A percentile compares a stretch with the other conserved stretches of the same genome.
Conservation (phyloP, 2,113 vertebrate genomes). For the Ranitomeya variabilis region DNA sequence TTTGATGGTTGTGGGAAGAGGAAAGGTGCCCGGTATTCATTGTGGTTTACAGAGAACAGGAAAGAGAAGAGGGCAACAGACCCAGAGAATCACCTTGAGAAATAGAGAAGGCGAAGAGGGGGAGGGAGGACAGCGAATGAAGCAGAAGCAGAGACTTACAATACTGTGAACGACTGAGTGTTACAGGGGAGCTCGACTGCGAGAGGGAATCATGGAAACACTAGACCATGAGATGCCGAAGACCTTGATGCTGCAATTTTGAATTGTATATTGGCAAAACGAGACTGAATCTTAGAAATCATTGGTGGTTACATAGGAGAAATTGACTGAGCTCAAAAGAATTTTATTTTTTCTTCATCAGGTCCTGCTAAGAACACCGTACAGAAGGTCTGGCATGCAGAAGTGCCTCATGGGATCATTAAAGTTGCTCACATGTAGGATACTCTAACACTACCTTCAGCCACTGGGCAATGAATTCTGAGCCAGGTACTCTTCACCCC, state of each 20-base stretch:
- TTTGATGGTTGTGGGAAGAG: background rate
- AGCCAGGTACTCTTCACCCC: slow-evolving; percentile 65
- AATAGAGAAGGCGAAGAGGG: slow-evolving; percentile 31
- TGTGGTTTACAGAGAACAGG: background rate
- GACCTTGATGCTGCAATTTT: slow-evolving; percentile 5
- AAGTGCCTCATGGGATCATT: slow-evolving; percentile 14
- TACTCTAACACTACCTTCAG: slow-evolving; percentile 15
- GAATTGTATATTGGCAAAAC: background rate
- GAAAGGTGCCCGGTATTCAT: background rate
- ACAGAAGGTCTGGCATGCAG: slow-evolving; percentile 5
- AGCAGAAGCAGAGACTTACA: slow-evolving; percentile 48
- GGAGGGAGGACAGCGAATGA: slow-evolving; percentile 24
- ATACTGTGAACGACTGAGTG: slow-evolving; percentile 24
- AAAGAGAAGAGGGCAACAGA: slow-evolving; percentile 22
- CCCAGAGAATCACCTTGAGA: slow-evolving; percentile 53
- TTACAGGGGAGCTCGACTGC: background rate
- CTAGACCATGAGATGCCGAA: background rate
- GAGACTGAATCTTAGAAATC: slow-evolving; percentile 14
- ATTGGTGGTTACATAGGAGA: background rate
- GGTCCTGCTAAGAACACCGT: background rate
- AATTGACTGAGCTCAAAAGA: slow-evolving; percentile 1
- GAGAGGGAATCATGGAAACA: background rate
- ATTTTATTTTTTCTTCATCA: slow-evolving; percentile 14
- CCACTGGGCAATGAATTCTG: slow-evolving; percentile 55
- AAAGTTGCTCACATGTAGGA: background rate